Percentiles rank a stretch among this genome's conserved stretches.
phyloP scores from a whole-genome alignment of 2,797 vertebrate genomes.

The Amblyraja radiata region DNA sequence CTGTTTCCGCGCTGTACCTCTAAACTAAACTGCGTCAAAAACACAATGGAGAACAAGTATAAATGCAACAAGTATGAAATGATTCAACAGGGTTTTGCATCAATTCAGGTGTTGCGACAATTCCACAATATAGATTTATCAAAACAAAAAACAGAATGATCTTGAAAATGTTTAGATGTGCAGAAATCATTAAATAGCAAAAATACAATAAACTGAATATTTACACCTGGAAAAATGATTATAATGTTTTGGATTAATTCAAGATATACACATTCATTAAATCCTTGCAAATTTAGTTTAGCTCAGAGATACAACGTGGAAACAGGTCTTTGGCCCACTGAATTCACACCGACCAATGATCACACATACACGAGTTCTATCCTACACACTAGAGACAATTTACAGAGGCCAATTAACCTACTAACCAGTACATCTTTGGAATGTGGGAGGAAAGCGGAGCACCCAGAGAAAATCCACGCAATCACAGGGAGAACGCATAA shows the following conservation, averaged over 20 bases:
- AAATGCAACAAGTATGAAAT: neutral
- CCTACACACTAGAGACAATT: no score
- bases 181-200: neutral
- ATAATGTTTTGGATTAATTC: neutral
- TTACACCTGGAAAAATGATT: neutral
- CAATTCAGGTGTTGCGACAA: neutral
- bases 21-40: neutral
- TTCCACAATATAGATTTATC: neutral
- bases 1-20: no score
- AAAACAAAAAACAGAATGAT: neutral
- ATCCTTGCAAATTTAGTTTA: neutral
- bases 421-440: no score
- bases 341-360: no score
- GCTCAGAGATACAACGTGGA: no score
- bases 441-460: no score
- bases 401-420: no score
- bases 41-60: neutral
- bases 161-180: neutral
- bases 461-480: no score
- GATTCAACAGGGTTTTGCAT: neutral
- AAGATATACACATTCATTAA: neutral
- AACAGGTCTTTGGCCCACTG: no score
- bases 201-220: neutral
- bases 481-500: no score
- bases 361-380: no score